Evolutionary conservation across 2,888 invertebrate species (phyloP).

Genomic region (Euzophera pinguis): DNA sequence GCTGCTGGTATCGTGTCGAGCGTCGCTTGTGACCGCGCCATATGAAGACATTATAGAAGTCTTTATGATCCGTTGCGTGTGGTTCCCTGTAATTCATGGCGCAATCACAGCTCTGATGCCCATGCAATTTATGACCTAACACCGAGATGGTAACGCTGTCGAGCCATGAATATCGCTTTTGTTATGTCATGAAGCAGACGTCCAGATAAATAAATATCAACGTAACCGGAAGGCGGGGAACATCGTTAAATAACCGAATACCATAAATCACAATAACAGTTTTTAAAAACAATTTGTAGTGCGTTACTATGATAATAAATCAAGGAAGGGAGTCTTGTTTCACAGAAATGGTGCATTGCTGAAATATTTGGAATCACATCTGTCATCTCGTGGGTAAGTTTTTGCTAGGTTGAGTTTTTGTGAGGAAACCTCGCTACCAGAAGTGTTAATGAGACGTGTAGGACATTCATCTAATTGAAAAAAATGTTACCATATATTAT

Average conservation of each 20-base stretch:
- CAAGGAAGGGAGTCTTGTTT: slow-evolving; percentile 63
- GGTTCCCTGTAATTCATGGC: slow-evolving; percentile 56
- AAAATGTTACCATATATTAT: too few relatives aligned
- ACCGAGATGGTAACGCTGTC: slow-evolving; percentile 40
- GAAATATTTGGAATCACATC: slow-evolving; percentile 72
- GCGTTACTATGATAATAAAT: slow-evolving; percentile 62
- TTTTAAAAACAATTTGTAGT: slow-evolving; percentile 69
- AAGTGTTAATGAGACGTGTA: slow-evolving; percentile 60
- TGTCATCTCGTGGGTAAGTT: slow-evolving; percentile 62
- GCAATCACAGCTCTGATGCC: slow-evolving; percentile 58
- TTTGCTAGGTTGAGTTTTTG: slow-evolving; percentile 55
- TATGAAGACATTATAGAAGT: slow-evolving; percentile 74
- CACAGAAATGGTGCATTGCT: slow-evolving; percentile 65
- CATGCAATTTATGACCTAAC: slow-evolving; percentile 56
- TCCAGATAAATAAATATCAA: slow-evolving; percentile 23
- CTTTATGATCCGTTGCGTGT: slow-evolving; percentile 69
- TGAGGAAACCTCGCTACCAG: slow-evolving; percentile 35
- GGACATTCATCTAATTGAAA: slow-evolving; percentile 16
- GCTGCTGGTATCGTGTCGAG: slow-evolving; percentile 50
- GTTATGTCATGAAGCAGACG: slow-evolving; percentile 26
- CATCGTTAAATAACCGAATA: slow-evolving; percentile 35
- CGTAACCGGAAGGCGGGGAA: slow-evolving; percentile 26
- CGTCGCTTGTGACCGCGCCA: slow-evolving; percentile 41
- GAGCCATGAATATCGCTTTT: slow-evolving; percentile 43
- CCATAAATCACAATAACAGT: slow-evolving; percentile 50